Conservation (phyloP, 2,113 vertebrate genomes). For the Carlito syrichta region DNA sequence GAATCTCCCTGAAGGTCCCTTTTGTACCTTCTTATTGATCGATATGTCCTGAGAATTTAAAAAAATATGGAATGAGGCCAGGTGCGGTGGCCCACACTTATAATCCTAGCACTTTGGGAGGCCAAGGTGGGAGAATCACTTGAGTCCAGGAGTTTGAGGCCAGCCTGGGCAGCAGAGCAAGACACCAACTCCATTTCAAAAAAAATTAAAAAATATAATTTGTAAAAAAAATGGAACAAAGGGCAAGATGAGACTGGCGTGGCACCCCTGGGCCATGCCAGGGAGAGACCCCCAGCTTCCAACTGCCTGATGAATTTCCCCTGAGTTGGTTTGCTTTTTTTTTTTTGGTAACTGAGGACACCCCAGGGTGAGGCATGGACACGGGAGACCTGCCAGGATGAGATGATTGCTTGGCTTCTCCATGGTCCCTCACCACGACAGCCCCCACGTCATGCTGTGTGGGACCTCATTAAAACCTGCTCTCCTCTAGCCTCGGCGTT, state of each 20-base stretch:
- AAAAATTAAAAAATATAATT: too few species aligned
- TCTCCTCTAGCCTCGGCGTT: neutral
- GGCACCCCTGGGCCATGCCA: neutral
- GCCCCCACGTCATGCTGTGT: neutral
- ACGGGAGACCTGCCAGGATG: neutral
- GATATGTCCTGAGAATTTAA: neutral
- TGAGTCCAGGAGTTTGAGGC: too few species aligned
- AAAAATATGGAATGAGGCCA: too few species aligned
- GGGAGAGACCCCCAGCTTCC: neutral
- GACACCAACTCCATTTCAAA: too few species aligned
- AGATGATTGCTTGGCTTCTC: slow-evolving; percentile 31
- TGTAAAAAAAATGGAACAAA: neutral
- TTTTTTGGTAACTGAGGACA: neutral
- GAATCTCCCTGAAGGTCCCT: neutral
- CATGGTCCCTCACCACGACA: neutral
- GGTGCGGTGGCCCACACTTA: too few species aligned
- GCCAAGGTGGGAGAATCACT: too few species aligned
- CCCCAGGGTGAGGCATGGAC: neutral
- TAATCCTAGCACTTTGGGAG: too few species aligned
- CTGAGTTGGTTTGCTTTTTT: neutral
- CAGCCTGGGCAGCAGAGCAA: too few species aligned
- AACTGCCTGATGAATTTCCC: neutral
- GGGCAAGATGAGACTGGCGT: neutral
- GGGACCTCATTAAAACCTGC: slow-evolving; percentile 31
- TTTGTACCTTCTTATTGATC: neutral